These are phyloP conservation scores for Stictonetta naevosa DNA, from an alignment of 2,113 vertebrate genomes.

Conservation along the genomic window DNA sequence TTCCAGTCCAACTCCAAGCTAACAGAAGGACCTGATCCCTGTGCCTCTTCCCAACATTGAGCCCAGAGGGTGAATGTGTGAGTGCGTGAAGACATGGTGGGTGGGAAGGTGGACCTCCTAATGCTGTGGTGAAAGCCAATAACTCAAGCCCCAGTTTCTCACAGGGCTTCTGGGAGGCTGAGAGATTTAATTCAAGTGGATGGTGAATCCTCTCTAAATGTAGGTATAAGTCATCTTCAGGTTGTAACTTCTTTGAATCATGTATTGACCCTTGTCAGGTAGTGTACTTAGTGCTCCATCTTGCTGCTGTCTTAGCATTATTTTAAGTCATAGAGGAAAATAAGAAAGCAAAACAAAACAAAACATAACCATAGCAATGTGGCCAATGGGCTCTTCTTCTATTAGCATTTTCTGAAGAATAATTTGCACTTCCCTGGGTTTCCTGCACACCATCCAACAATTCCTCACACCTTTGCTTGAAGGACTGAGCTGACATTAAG, in stretches of 20 bases:
- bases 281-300: neutral
- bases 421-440: neutral
- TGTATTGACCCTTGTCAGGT: neutral
- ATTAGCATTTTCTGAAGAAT: neutral
- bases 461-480: neutral
- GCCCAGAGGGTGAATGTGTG: neutral
- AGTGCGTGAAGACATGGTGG: neutral
- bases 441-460: neutral
- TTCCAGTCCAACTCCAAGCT: neutral
- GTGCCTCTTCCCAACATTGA: neutral
- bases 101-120: neutral
- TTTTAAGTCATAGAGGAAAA: neutral
- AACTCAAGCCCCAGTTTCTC: neutral
- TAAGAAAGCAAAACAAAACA: neutral
- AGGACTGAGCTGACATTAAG: neutral
- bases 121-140: neutral
- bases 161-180: neutral
- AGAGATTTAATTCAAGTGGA: too few species aligned
- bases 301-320: neutral
- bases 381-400: neutral
- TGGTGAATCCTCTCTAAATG: neutral
- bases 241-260: neutral
- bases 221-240: neutral
- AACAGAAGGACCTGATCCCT: neutral
- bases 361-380: neutral